These are phyloP conservation scores for Eurosta solidaginis DNA, from an alignment of 1,140 invertebrate genomes.

Conservation along the genomic window DNA sequence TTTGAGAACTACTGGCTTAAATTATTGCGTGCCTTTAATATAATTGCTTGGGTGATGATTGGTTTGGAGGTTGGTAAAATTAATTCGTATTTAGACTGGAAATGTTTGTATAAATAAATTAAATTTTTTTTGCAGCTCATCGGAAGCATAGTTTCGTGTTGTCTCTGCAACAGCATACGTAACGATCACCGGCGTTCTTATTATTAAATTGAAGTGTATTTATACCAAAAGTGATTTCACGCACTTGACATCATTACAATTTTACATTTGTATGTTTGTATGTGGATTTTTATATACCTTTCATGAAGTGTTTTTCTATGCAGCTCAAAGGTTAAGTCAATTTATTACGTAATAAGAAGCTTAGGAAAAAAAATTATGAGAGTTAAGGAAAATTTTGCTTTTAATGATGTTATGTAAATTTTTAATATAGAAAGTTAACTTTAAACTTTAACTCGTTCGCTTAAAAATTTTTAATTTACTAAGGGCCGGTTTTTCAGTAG, in stretches of 20 bases:
- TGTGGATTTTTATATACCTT: too few species aligned
- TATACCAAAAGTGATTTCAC: neutral
- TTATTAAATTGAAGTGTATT: conserved; percentile 36
- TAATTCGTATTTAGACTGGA: neutral
- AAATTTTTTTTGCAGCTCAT: conserved; percentile 41
- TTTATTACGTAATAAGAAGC: too few species aligned
- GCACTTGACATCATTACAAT: neutral
- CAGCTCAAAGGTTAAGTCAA: too few species aligned
- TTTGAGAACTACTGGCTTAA: conserved; percentile 53
- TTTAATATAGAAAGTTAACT: too few species aligned
- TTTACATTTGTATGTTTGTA: too few species aligned
- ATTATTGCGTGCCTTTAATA: conserved; percentile 45
- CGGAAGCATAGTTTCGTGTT: conserved; percentile 44
- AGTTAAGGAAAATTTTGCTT: too few species aligned
- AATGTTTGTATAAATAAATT: neutral
- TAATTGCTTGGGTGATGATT: conserved; percentile 45
- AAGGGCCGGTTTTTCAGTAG: too few species aligned
- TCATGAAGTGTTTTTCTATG: too few species aligned
- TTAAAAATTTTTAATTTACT: too few species aligned
- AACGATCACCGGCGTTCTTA: conserved; percentile 50
- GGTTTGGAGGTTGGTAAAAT: conserved; percentile 42
- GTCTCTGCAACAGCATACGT: conserved; percentile 54
- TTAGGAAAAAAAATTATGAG: too few species aligned
- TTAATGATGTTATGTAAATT: too few species aligned
- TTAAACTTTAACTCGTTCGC: too few species aligned